Evolutionary conservation across 2,888 invertebrate species (phyloP).

Genomic region (Perizoma flavofasciatum): DNA sequence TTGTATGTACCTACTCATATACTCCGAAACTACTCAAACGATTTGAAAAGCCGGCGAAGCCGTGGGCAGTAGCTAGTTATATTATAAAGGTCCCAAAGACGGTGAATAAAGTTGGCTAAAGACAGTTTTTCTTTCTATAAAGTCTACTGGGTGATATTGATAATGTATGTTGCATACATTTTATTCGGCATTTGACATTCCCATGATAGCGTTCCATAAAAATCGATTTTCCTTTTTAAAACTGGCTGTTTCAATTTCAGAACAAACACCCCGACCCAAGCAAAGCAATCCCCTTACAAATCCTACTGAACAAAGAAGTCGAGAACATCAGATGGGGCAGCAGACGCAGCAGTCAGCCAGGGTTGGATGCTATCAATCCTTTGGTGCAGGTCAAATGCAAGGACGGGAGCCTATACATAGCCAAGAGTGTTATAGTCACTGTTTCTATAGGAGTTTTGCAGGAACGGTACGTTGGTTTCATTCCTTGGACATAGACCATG

Average conservation of each 20-base stretch:
- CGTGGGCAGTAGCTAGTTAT: too few relatives aligned
- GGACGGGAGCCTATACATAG: slow-evolving; percentile 80
- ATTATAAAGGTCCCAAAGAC: too few relatives aligned
- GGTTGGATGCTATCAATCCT: slow-evolving; percentile 53
- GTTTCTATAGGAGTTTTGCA: slow-evolving; percentile 88
- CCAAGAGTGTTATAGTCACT: slow-evolving; percentile 87
- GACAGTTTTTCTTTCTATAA: too few relatives aligned
- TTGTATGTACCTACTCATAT: too few relatives aligned
- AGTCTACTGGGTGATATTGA: too few relatives aligned
- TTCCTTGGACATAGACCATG: too few relatives aligned
- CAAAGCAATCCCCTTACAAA: slow-evolving; percentile 69
- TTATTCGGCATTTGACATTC: too few relatives aligned
- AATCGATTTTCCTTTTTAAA: neutral
- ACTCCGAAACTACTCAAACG: too few relatives aligned
- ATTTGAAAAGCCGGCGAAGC: too few relatives aligned
- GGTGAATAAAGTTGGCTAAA: too few relatives aligned
- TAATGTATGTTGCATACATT: too few relatives aligned
- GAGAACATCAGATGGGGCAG: slow-evolving; percentile 76
- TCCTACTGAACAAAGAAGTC: slow-evolving; percentile 82
- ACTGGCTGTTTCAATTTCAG: slow-evolving; percentile 53
- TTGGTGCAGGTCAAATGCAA: slow-evolving; percentile 80
- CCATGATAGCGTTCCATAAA: too few relatives aligned
- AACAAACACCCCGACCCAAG: slow-evolving; percentile 74
- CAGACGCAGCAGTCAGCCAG: slow-evolving; percentile 65
- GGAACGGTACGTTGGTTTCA: slow-evolving; percentile 61